phyloP scores from a whole-genome alignment of 2,888 invertebrate genomes.

The Cheilosia impressa region DNA sequence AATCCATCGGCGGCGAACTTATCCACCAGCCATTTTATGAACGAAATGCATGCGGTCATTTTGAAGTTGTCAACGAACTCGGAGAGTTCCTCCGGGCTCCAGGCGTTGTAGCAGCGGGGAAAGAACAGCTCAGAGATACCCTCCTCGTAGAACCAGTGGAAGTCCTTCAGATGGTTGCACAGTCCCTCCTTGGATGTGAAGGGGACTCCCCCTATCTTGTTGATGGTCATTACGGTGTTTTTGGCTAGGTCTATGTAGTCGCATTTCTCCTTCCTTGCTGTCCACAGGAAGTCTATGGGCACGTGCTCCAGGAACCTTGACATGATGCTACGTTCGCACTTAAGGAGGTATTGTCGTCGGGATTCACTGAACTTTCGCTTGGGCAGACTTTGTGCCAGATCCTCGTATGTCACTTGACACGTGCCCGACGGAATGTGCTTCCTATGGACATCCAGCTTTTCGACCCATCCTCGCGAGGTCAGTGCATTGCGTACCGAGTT shows the following conservation, averaged over 20 bases:
- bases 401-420: slow-evolving; percentile 81
- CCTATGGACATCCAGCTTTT: slow-evolving; percentile 82
- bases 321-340: slow-evolving; percentile 88
- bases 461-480: slow-evolving; percentile 88
- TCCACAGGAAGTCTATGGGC: slow-evolving; percentile 95
- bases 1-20: slow-evolving; percentile 85
- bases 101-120: slow-evolving; percentile 94
- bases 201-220: slow-evolving; percentile 92
- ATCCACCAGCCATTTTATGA: slow-evolving; percentile 90
- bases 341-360: slow-evolving; percentile 85
- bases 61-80: slow-evolving; percentile 95
- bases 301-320: slow-evolving; percentile 91
- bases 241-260: slow-evolving; percentile 83
- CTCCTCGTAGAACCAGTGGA: slow-evolving; percentile 93
- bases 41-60: slow-evolving; percentile 93
- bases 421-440: slow-evolving; percentile 79
- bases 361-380: slow-evolving; percentile 82
- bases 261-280: slow-evolving; percentile 91
- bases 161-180: slow-evolving; percentile 90
- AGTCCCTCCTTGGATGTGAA: slow-evolving; percentile 97
- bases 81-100: slow-evolving; percentile 91
- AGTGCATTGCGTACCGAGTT: slow-evolving; percentile 89
- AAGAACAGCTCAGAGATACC: slow-evolving; percentile 92
- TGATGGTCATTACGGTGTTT: slow-evolving; percentile 88
- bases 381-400: slow-evolving; percentile 82